Conservation (phyloP, 1,140 invertebrate species). For the Penaeus vannamei region DNA sequence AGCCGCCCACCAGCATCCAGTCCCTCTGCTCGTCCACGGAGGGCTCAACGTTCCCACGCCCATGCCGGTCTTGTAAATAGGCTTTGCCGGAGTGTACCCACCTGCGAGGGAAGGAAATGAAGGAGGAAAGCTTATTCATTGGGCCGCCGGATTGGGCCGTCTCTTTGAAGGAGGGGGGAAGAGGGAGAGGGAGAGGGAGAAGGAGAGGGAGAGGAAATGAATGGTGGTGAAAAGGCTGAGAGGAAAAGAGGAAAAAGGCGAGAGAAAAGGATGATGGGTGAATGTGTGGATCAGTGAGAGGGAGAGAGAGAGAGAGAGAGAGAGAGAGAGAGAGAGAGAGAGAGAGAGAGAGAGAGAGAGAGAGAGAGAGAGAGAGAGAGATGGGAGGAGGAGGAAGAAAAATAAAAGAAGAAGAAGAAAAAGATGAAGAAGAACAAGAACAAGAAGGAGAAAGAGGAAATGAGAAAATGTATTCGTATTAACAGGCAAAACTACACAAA, state of each 20-base stretch:
- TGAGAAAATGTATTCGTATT: too few species aligned
- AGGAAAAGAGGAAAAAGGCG: neutral
- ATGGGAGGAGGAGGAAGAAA: neutral
- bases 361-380: neutral
- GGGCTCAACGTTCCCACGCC: conserved; percentile 67
- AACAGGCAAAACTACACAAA: too few species aligned
- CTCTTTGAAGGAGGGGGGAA: neutral
- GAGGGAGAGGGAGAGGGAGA: conserved; percentile 1
- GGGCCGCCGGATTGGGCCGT: too few species aligned
- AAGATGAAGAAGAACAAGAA: neutral
- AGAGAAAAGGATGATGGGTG: neutral
- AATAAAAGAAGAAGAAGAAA: too few species aligned
- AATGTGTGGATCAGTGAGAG: neutral
- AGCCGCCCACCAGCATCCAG: conserved; percentile 68
- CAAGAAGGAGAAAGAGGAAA: too few species aligned
- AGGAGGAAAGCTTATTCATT: neutral
- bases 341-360: too few species aligned
- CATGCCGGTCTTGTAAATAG: conserved; percentile 69
- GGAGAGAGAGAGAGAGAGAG: too few species aligned
- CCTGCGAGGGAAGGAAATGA: conserved; percentile 33
- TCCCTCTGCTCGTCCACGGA: conserved; percentile 68
- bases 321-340: too few species aligned
- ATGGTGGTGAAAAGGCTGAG: neutral
- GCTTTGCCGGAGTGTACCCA: conserved; percentile 67
- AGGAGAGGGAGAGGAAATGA: conserved; percentile 13